Base-by-base conservation (phyloP, 1,140 invertebrate species). In the Drosophila funebris region DNA sequence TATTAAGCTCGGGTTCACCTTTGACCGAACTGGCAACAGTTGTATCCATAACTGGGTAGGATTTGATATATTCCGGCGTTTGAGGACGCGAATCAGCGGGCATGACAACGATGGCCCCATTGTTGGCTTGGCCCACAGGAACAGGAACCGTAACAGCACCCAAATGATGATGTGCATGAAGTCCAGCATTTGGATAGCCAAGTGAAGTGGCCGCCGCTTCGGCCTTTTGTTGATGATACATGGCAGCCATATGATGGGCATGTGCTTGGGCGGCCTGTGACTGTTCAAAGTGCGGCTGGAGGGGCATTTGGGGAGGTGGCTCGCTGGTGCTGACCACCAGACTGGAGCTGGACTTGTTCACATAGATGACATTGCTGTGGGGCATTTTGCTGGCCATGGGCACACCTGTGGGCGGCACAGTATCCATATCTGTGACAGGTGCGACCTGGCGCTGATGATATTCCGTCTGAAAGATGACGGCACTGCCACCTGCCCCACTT, bases 1-100 rank as follows among this genome's bases (percentile, higher is more conserved):
- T 94, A 69, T 94, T 93, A 4, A 94, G 88, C 72, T 94, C 94
- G 0, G 93, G 93, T 66, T 94, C 93, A 0, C 93, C 92, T 74
- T 93, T 92, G 1, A 93, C 92, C 18, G 93, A 94, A 1, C 93
- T 94, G 50, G 91, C 91, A 4, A 94, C 93, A 3, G 93, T 93
- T 13, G 93, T 93, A 76, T 94, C 93, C 93, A 94, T 94, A 50
- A 93, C 93, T 31, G 93, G 93, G 73, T 91, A 91, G 16, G 87
- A 90, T 73, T 91, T 91, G 13, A 91, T 91, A 48, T 91, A 91
- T 24, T 91, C 90, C 44, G 90, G 90, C 0, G 90, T 91, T 57
- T 91, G 90, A 3, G 90, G 90, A 54, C 90, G 73, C 29, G 87
- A 91, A 69, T 91, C 90, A n/a, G 84, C 81, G 16, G 78, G 63